Evolutionary conservation across 2,113 vertebrate species (phyloP).

Genomic region (Etheostoma spectabile): DNA sequence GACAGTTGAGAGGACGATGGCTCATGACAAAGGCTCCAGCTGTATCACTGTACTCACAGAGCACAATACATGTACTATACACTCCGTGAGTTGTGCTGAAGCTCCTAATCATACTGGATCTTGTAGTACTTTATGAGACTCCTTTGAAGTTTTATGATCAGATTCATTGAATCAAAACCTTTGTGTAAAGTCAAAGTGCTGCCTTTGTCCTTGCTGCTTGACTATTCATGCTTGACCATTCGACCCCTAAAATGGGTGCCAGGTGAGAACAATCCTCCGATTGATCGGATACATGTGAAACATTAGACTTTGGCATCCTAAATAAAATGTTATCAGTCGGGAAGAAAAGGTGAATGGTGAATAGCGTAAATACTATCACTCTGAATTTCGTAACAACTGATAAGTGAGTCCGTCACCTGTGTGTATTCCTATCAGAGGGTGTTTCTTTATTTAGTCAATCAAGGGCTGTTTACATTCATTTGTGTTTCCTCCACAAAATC

Average conservation of each 20-base stretch:
- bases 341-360: neutral
- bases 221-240: neutral
- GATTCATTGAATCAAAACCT: neutral
- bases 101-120: neutral
- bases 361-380: neutral
- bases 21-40: neutral
- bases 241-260: neutral
- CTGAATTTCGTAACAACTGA: conserved; percentile 37
- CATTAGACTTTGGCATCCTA: neutral
- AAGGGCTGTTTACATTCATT: conserved; percentile 14
- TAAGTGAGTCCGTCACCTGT: conserved; percentile 8
- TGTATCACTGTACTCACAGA: neutral
- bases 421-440: conserved; percentile 6
- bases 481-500: neutral
- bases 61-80: neutral
- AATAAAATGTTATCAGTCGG: conserved; percentile 18
- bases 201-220: neutral
- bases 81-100: neutral
- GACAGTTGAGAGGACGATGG: neutral
- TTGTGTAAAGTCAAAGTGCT: neutral
- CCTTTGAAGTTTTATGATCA: conserved; percentile 51
- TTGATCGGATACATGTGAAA: neutral
- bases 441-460: conserved; percentile 52
- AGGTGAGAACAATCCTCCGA: neutral
- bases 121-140: neutral